Percentiles rank a stretch among this genome's conserved stretches.
phyloP scores from a whole-genome alignment of 2,113 vertebrate genomes.

The Archilochus colubris region DNA sequence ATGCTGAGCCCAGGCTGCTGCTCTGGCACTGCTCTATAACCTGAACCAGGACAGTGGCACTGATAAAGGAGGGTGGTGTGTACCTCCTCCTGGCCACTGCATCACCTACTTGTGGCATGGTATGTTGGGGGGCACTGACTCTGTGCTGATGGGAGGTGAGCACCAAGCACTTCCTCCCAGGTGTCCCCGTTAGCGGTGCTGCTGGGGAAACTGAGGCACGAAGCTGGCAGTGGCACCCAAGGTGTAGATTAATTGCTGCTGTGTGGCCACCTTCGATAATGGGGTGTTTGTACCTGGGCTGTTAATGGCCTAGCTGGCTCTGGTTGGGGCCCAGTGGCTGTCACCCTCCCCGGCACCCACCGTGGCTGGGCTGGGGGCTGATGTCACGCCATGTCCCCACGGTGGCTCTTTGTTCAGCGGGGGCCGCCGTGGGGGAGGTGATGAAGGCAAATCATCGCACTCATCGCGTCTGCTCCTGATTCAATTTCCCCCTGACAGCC shows the following conservation, averaged over 20 bases:
- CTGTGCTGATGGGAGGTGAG: accelerated
- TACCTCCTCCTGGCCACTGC: not conserved
- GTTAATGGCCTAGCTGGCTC: not conserved
- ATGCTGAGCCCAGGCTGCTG: not conserved
- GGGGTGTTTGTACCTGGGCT: not conserved
- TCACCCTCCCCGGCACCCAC: not conserved
- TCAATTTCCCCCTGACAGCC: constrained; percentile 60
- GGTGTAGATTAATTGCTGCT: not conserved
- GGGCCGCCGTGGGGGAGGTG: constrained; percentile 17
- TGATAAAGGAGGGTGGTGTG: not conserved
- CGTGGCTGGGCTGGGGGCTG: not conserved
- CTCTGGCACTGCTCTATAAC: accelerated
- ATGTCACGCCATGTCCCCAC: not conserved
- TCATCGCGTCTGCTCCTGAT: constrained; percentile 50
- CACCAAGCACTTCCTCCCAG: accelerated
- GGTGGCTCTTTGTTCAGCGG: constrained; percentile 2
- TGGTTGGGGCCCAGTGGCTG: not conserved
- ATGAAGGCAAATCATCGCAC: constrained; percentile 42
- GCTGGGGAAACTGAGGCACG: constrained; percentile 8
- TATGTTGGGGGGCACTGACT: not conserved
- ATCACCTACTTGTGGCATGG: not conserved
- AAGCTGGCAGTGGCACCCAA: not conserved
- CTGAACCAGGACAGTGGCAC: accelerated
- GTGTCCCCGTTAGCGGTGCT: not conserved
- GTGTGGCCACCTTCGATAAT: not conserved